Evolutionary conservation across 2,888 invertebrate species (phyloP).

Genomic region (Drosophila pseudotalamancana): DNA sequence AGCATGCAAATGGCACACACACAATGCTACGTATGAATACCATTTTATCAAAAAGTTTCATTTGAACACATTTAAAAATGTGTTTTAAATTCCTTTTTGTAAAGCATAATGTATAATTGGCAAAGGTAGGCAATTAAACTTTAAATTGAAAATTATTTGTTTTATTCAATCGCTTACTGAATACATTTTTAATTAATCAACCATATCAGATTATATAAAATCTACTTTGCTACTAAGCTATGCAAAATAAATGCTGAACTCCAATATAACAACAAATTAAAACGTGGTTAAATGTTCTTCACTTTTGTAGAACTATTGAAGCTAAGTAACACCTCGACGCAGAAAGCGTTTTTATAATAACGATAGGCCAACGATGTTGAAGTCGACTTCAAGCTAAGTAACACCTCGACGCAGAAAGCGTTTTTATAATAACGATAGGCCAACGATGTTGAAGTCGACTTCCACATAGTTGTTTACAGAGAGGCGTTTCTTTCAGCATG

Average conservation of each 20-base stretch:
- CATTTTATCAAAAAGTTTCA: conserved; percentile 22
- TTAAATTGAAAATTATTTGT: conserved; percentile 5
- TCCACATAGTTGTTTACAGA: conserved; percentile 73
- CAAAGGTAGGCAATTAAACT: background rate
- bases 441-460: conserved; percentile 56
- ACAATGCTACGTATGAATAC: conserved; percentile 25
- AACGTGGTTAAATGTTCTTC: no score
- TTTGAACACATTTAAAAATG: conserved; percentile 3
- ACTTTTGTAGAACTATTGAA: no score
- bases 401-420: no score
- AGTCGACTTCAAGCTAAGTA: conserved; percentile 73
- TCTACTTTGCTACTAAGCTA: no score
- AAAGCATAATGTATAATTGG: background rate
- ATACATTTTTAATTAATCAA: no score
- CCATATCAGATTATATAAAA: no score
- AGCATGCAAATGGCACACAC: conserved; percentile 44
- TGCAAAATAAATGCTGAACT: conserved; percentile 50
- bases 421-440: no score
- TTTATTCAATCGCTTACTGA: no score
- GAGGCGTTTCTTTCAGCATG: conserved; percentile 65
- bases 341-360: no score
- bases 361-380: conserved; percentile 38
- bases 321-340: no score
- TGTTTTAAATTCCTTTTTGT: background rate
- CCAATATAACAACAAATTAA: conserved; percentile 74